Conservation (phyloP, 2,888 invertebrate genomes). For the Ennomos quercinarius region DNA sequence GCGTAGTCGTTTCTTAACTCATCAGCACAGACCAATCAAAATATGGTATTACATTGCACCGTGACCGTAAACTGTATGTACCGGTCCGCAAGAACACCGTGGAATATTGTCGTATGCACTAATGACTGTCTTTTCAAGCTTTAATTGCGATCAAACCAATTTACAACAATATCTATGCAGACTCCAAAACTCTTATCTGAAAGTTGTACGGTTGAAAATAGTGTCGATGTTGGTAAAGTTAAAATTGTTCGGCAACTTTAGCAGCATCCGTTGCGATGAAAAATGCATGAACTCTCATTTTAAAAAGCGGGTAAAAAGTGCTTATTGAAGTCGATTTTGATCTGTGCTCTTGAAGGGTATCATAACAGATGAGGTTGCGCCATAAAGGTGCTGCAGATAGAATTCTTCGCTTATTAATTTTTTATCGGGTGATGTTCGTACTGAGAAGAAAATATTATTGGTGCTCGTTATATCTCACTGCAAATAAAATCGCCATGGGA, state of each 20-base stretch:
- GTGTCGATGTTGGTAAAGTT: constrained; percentile 3
- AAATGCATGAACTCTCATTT: constrained; percentile 81
- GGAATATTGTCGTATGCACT: constrained; percentile 82
- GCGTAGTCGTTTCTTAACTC: constrained; percentile 40
- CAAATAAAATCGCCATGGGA: too few species aligned
- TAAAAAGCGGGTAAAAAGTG: constrained; percentile 65
- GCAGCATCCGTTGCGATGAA: constrained; percentile 72
- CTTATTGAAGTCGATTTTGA: constrained; percentile 72
- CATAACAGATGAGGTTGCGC: constrained; percentile 60
- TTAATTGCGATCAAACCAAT: constrained; percentile 80
- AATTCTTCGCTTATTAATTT: constrained; percentile 30
- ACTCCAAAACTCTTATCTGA: constrained; percentile 28
- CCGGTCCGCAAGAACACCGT: constrained; percentile 74
- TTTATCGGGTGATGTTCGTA: constrained; percentile 17
- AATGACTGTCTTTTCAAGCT: constrained; percentile 82
- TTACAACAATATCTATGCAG: constrained; percentile 53
- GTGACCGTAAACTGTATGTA: constrained; percentile 23
- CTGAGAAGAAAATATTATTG: constrained; percentile 1
- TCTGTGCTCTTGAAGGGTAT: constrained; percentile 73
- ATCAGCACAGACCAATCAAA: constrained; percentile 72
- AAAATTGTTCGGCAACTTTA: constrained; percentile 55
- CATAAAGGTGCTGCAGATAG: constrained; percentile 34
- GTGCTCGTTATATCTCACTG: not conserved
- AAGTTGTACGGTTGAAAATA: constrained; percentile 41
- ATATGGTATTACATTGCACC: constrained; percentile 58